Evolutionary conservation across 2,797 vertebrate genomes (phyloP), one percentile per base, ranked within the genome.

Genomic region (Amblyopsis hoosieri): DNA sequence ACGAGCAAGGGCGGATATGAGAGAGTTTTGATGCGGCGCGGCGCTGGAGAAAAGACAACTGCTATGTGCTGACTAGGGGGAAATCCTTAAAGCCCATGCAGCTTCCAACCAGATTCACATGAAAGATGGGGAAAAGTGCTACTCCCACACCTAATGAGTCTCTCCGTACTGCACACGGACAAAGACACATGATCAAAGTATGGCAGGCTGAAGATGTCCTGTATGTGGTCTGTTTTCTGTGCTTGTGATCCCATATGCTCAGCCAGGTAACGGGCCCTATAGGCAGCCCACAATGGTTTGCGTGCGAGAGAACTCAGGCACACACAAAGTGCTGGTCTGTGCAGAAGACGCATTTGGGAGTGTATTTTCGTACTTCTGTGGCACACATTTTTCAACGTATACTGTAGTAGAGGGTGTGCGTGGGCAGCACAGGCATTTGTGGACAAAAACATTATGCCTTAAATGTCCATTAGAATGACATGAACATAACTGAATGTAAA

Each of bases 241-340:
- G 72, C 50, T 72, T 14, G 59, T 56, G 57, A 84, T 78, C 74
- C 81, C 60, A 72, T 77, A 78, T 78, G 78, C 58, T 73, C 75
- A 45, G 71, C 55, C 65, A 85, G 72, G 73, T 78, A 78, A 85
- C 62, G 51, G 59, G 74, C 79, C 71, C 62, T 51, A 55, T 58
- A 29, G n/a, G 12, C 64, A 57, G 45, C 56, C 46, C 5, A 11
- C 2, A n/a, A 29, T 29, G 23, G 2, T 10, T 5, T 19, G 15
- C 12, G 49, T 13, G 13, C 42, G 54, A 4, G 31, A 23, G 17
- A 29, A 58, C 31, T 60, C 59, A 12, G 13, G 45, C 45, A 54
- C 23, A 52, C 64, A 56, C 33, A 57, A 45, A 12, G 37, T 42
- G 37, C 37, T 42, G 37, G 9, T 42, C 7, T 42, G 37, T 42